Base-by-base conservation (phyloP, 1,140 invertebrate genomes). In the Pinna nobilis region DNA sequence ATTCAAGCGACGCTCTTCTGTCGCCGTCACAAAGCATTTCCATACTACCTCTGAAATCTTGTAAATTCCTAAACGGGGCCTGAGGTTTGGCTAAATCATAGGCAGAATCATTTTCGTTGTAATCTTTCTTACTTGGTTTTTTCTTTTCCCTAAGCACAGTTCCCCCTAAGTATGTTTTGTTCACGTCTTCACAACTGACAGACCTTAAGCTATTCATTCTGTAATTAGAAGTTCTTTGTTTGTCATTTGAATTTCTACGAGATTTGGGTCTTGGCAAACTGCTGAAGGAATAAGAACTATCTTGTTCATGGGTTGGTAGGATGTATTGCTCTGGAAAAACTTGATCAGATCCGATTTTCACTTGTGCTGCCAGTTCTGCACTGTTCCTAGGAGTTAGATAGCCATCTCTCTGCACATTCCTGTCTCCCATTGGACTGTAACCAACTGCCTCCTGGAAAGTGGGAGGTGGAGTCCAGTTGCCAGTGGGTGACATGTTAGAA, bases 151-250 rank as follows among this genome's bases (percentile, higher is more conserved):
- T 50, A 28, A 50, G 33, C 15, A 66, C 32, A 33, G 28, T 63
- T 0, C 59, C 23, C 25, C 59, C 37, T 15, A 32, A 20, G 7
- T 32, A 32, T 25, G 37, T 20, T 23, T 81, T 78, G 68, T 80
- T 82, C 13, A 86, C 64, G 64, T 84, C 82, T 70, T 87, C 84
- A 77, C 86, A 87, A 67, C 84, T 86, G 9, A 77, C 78, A 2
- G 86, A 85, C 30, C 80, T 74, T 20, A 84, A 61, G 55, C 81
- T 77, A 33, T 78, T 72, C 7, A 55, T 47, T 15, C 79, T 61
- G 13, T 57, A n/a, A 30, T 41, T 73, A 28, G 41, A 41, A 20
- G 59, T 28, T 47, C 33, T 30, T 18, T 13, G 41, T 41, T 11
- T 74, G 37, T 33, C 35, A 13, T 30, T n/a, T 0, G 33, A 41